Conservation (phyloP, 2,888 invertebrate species). For the Clistopyga incitator region DNA sequence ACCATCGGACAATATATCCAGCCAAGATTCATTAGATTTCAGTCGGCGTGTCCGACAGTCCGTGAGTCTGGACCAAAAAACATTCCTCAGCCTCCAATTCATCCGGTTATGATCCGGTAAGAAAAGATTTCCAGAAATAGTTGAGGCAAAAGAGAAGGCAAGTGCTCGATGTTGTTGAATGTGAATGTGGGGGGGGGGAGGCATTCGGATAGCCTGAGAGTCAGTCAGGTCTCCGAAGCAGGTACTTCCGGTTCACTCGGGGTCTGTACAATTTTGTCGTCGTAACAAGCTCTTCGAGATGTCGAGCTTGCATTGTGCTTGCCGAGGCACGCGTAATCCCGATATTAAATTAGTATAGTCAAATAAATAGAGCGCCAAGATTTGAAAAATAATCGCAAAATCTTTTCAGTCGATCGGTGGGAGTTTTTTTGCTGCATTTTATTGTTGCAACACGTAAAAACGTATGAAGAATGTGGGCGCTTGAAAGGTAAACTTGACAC, state of each 20-base stretch:
- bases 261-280: not conserved
- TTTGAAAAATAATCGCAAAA: too few relatives aligned
- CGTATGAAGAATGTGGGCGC: too few relatives aligned
- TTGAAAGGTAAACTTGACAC: not conserved
- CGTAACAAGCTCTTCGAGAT: conserved; percentile 1
- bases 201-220: not conserved
- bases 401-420: too few relatives aligned
- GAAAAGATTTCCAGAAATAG: conserved; percentile 37
- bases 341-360: not conserved
- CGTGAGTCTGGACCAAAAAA: conserved; percentile 8
- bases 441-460: too few relatives aligned
- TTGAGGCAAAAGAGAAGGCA: conserved; percentile 7
- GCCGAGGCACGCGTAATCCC: not conserved
- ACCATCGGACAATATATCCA: conserved; percentile 2
- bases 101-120: conserved; percentile 22
- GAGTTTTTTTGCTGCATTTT: too few relatives aligned
- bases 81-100: conserved; percentile 40
- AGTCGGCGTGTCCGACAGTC: conserved; percentile 34
- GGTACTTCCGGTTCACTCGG: conserved; percentile 4
- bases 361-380: too few relatives aligned
- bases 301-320: not conserved
- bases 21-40: not conserved
- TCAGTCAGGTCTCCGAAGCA: conserved; percentile 4
- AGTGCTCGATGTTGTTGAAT: conserved; percentile 13
- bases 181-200: not conserved